Evolutionary conservation across 2,797 vertebrate genomes (phyloP), one percentile per base, ranked within the genome.

Genomic region (Trichosurus vulpecula): DNA sequence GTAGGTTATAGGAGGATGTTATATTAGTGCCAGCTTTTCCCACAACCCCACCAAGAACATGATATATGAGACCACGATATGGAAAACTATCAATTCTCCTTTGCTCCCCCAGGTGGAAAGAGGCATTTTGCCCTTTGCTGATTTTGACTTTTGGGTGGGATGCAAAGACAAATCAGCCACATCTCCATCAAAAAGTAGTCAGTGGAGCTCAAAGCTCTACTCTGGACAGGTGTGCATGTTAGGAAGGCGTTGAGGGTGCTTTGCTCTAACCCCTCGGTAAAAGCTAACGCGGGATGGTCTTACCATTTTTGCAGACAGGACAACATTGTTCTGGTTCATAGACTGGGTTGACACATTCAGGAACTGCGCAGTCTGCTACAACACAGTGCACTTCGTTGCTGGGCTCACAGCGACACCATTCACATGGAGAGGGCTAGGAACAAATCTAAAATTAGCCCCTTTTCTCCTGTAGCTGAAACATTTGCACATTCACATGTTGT

Each of bases 251-350:
- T 31, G 58, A 96, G 8, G 61, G 57, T 51, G 90, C 94, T 97
- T 98, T 96, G 96, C 92, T 97, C 97, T 96, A 0, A 98, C 94
- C 95, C 97, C 97, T 98, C 96, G 95, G 96, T 92, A 96, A 98
- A 98, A 98, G 98, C 98, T 98, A 98, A 98, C 97, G 94, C 96
- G 95, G 97, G 90, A 94, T 47, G 93, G 97, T 98, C 99, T 99
- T 99, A 99, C 99, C 99, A 98, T 99, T 99, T 99, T 99, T 99
- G 99, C 99, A 99, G 99, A 99, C 99, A 98, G 99, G 99, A 98
- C 99, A 99, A 99, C 99, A 99, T 98, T 99, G 99, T 97, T 99
- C 99, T 96, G 99, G 99, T 98, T 99, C 99, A 98, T 99, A 99
- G 98, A 99, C 99, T 31, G 99, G 99, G 99, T 99, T 99, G 99